Evolutionary conservation across 2,888 invertebrate species (phyloP), one percentile per base, ranked within the genome.

Genomic region (Galerucella calmariensis): DNA sequence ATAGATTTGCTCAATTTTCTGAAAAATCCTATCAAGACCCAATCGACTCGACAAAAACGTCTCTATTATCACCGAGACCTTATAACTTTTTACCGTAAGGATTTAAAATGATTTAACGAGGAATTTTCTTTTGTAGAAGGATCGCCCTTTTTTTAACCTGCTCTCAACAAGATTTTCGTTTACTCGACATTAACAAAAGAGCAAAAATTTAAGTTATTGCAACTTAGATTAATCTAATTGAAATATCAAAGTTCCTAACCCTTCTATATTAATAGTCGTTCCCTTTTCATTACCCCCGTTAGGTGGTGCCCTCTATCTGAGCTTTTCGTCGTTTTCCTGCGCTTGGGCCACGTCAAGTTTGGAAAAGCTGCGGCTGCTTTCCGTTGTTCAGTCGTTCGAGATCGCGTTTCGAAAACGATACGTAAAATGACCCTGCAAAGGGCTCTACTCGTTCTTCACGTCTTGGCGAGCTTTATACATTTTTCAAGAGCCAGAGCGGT

Each of bases 401-500:
- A 1, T 46, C n/a, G 46, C 41, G n/a, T 4, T n/a, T 14, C n/a
- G 16, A 11, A 24, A 46, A 48, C 44, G 46, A 3, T 9, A 59
- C 44, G 61, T 4, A 35, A 27, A 24, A 69, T 69, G 69, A 6
- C 67, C 24, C 41, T 65, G 11, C 27, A 48, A 48, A 63, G 69
- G 69, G 59, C 27, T 27, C 62, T 73, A 12, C 12, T 63, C 44
- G 48, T 66, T 20, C 69, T 73, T 58, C 69, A 46, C 69, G 69
- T 76, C 69, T 58, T 69, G 65, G 75, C 66, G 68, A 35, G 65
- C 44, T 56, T 69, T 58, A 67, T 76, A 61, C 63, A 72, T 72
- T 74, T 76, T 72, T 76, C 76, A 59, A 66, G 70, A n/a, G 70
- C 71, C 20, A 72, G 76, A 69, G 76, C 76, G 76, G 76, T 76